Evolutionary conservation across 1,140 invertebrate species (phyloP).

Genomic region (Phymorhynchus buccinoides): DNA sequence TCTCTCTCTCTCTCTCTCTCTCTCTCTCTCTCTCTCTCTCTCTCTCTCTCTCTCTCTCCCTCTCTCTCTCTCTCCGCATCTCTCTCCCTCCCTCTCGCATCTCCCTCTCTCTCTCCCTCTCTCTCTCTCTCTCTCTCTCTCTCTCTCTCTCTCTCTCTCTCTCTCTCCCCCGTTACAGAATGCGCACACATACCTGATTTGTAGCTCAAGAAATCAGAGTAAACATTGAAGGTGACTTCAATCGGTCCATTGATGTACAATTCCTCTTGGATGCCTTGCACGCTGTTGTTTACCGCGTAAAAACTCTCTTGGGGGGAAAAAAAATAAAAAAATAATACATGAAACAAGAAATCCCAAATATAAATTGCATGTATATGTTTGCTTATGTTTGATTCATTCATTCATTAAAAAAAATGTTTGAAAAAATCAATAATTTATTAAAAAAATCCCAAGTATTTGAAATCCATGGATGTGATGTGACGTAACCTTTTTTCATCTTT

Average conservation of each 20-base stretch:
- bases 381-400: too few species aligned
- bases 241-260: constrained; percentile 91
- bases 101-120: not conserved
- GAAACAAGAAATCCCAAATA: too few species aligned
- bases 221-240: constrained; percentile 91
- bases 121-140: not conserved
- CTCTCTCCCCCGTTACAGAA: not conserved
- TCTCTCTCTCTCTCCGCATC: not conserved
- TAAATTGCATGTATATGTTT: too few species aligned
- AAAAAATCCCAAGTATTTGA: too few species aligned
- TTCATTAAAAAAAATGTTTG: too few species aligned
- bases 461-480: too few species aligned
- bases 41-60: not conserved
- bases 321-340: too few species aligned
- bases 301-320: too few species aligned
- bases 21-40: not conserved
- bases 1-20: not conserved
- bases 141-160: not conserved
- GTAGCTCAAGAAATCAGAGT: constrained; percentile 88
- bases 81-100: not conserved
- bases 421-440: too few species aligned
- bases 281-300: too few species aligned
- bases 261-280: constrained; percentile 85
- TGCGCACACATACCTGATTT: constrained; percentile 81
- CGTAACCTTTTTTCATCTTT: too few species aligned